These are phyloP conservation scores for Plutomurus gul DNA, from an alignment of 1,140 invertebrate species.

Conservation along the genomic window DNA sequence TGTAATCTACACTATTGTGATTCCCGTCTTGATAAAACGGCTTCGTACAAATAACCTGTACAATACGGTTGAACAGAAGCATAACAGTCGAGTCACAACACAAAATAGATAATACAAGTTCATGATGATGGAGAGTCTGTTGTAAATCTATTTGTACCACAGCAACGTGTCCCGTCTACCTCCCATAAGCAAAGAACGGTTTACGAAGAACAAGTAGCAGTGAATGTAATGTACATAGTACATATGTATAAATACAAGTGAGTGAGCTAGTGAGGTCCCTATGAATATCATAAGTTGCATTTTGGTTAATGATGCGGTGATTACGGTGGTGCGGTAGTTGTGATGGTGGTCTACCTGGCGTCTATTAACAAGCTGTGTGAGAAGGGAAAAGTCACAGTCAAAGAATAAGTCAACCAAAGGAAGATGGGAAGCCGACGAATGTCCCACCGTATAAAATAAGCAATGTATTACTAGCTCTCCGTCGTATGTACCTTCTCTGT, in stretches of 20 bases:
- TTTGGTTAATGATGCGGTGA: conserved; percentile 50
- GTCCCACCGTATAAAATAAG: conserved; percentile 27
- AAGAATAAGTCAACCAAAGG: not conserved
- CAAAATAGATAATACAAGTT: no score
- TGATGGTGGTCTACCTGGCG: conserved; percentile 17
- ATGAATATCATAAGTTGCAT: conserved; percentile 36
- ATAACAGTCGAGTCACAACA: no score
- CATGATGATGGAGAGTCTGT: no score
- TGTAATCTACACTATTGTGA: no score
- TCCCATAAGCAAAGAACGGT: not conserved
- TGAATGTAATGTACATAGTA: no score
- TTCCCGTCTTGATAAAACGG: no score
- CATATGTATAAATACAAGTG: no score
- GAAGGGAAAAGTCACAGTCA: conserved; percentile 15
- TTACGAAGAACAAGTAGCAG: no score
- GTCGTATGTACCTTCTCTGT: not conserved
- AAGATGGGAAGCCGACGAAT: conserved; percentile 33
- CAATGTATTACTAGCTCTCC: not conserved
- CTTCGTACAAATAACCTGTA: no score
- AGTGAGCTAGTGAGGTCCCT: no score
- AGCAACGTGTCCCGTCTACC: not conserved
- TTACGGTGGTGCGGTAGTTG: conserved; percentile 35
- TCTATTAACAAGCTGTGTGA: not conserved
- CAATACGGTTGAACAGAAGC: no score
- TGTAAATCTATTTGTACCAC: no score